Conservation (phyloP, 2,888 invertebrate genomes). For the Cantharis lateralis region DNA sequence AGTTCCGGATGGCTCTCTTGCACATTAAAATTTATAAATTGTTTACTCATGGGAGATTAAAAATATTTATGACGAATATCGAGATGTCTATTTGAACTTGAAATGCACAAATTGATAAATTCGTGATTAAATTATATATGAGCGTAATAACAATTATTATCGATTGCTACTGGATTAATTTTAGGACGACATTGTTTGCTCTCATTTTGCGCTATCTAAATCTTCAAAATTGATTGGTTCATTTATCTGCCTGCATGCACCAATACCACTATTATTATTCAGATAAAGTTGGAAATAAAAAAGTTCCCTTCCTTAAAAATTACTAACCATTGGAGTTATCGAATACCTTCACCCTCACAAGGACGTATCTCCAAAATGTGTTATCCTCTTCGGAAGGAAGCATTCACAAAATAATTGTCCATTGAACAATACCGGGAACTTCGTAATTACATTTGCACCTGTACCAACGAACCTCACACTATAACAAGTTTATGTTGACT, state of each 20-base stretch:
- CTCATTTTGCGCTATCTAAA: neutral
- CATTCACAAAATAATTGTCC: neutral
- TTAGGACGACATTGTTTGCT: neutral
- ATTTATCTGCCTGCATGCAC: neutral
- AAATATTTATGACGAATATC: neutral
- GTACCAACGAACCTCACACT: neutral
- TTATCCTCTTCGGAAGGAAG: neutral
- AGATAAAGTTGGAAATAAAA: neutral
- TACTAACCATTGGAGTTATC: neutral
- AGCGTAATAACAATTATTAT: neutral
- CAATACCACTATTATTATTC: neutral
- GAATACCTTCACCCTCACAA: neutral
- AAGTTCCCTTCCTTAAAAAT: neutral
- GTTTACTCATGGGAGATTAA: neutral
- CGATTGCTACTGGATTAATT: neutral
- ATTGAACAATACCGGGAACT: neutral
- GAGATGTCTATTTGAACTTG: neutral
- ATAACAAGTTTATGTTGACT: conserved; percentile 18
- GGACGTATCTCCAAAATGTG: neutral
- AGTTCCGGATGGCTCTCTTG: no score
- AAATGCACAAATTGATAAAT: neutral
- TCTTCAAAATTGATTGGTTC: neutral
- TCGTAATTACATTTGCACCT: neutral
- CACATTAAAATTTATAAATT: neutral
- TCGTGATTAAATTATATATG: neutral